These are phyloP conservation scores for Pipistrellus pygmaeus DNA, from an alignment of 2,797 vertebrate genomes.

Conservation along the genomic window DNA sequence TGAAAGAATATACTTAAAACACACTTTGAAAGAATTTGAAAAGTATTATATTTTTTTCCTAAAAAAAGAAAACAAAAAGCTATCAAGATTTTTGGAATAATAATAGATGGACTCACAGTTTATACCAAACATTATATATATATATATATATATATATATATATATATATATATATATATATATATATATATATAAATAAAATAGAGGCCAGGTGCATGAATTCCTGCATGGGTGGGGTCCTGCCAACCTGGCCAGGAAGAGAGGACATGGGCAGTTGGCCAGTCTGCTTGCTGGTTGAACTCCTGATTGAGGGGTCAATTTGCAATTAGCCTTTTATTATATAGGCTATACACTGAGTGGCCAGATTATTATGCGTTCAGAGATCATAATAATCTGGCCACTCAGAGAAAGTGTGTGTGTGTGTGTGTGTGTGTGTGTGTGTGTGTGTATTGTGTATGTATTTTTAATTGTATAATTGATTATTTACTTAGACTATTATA, in stretches of 20 bases:
- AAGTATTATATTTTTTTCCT: not conserved
- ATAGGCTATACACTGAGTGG: too few relatives aligned
- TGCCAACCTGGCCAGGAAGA: too few relatives aligned
- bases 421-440: not conserved
- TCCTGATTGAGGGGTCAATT: too few relatives aligned
- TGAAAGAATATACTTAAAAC: constrained; percentile 55
- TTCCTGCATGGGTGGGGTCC: too few relatives aligned
- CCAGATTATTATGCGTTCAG: too few relatives aligned
- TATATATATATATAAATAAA: not conserved
- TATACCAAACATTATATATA: not conserved
- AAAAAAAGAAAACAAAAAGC: not conserved
- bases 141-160: too few relatives aligned
- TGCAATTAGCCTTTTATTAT: too few relatives aligned
- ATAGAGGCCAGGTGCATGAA: too few relatives aligned
- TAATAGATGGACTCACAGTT: not conserved
- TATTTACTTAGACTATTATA: not conserved
- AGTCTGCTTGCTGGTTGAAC: too few relatives aligned
- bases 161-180: not conserved
- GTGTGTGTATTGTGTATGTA: not conserved
- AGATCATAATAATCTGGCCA: too few relatives aligned
- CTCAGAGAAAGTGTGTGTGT: not conserved
- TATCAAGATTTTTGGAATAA: not conserved
- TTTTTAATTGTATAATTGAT: not conserved
- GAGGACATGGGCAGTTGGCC: too few relatives aligned
- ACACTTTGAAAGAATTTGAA: constrained; percentile 25